Evolutionary conservation across 2,888 invertebrate species (phyloP), one percentile per base, ranked within the genome.

Genomic region (Germaria angustata): DNA sequence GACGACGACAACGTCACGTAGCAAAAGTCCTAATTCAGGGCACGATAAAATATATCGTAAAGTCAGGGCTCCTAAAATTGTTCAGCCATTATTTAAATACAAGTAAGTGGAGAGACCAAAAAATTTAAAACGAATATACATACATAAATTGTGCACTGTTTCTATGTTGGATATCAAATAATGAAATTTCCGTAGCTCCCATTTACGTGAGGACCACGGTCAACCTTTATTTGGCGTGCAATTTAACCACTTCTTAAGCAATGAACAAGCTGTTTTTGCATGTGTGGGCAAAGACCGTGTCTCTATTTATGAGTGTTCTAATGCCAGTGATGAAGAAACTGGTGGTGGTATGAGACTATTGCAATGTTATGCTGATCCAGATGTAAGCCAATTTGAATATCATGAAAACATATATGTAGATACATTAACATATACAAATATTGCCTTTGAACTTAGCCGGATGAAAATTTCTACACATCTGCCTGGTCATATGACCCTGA

Each of bases 391-490:
- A 13, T 46, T 41, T 32, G 0, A 20, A n/a, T 11, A 55, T 3
- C 2, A n/a, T 22, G 28, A 28, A 28, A 28, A 20, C 22, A 28
- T 2, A 41, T 0, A 15, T 44, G 7, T 41, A 44, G 9, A 24
- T 41, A 41, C 8, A 44, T 15, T 32, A 15, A 49, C 9, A 9
- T 36, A 32, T 46, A 2, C 15, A 57, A 36, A n/a, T 15, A 24
- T 24, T 59, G 6, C 20, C 13, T 66, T 65, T 55, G 59, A 34
- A 44, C 84, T 34, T 86, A 96, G 96, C 92, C 95, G 2, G 98
- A 98, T 88, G 99, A 99, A 92, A 98, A 96, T 88, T 98, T 97
- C 91, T 99, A 99, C 91, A 98, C 98, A 0, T 98, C 98, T 90
- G 97, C 97, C 0, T 99, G 99, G 99, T 96, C 98, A 0, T 96